Conservation (phyloP, 2,888 invertebrate genomes). For the Rhopalosiphum nymphaeae region DNA sequence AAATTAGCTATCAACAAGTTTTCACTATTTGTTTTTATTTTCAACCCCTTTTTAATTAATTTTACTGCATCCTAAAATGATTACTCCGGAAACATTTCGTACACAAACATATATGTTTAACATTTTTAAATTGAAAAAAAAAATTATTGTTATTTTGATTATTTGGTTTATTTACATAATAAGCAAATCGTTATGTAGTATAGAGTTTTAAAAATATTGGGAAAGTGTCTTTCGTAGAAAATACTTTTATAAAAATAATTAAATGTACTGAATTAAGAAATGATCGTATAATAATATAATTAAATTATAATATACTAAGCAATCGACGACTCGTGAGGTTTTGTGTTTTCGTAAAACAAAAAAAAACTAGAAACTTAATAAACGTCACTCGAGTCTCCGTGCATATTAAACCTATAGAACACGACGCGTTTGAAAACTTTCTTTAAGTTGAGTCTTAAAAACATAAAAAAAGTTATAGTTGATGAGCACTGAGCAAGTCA, state of each 20-base stretch:
- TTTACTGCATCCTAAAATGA: neutral
- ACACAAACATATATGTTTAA: neutral
- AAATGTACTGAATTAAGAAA: neutral
- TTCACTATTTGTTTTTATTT: neutral
- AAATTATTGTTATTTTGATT: neutral
- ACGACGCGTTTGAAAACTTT: neutral
- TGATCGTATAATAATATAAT: neutral
- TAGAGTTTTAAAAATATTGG: neutral
- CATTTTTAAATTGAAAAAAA: neutral
- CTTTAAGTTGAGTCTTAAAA: neutral
- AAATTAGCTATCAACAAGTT: constrained; percentile 41
- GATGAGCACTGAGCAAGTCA: neutral
- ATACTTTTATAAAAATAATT: neutral
- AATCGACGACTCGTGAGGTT: neutral
- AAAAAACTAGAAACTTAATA: neutral
- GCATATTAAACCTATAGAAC: neutral
- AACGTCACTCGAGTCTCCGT: neutral
- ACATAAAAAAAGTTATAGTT: neutral
- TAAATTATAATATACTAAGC: neutral
- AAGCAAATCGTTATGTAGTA: neutral
- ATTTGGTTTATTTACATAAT: neutral
- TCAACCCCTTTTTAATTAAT: constrained; percentile 1
- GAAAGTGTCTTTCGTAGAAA: neutral
- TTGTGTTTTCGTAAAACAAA: neutral
- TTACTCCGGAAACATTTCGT: neutral